Evolutionary conservation across 2,888 invertebrate genomes (phyloP).

Genomic region (Apoderus coryli): DNA sequence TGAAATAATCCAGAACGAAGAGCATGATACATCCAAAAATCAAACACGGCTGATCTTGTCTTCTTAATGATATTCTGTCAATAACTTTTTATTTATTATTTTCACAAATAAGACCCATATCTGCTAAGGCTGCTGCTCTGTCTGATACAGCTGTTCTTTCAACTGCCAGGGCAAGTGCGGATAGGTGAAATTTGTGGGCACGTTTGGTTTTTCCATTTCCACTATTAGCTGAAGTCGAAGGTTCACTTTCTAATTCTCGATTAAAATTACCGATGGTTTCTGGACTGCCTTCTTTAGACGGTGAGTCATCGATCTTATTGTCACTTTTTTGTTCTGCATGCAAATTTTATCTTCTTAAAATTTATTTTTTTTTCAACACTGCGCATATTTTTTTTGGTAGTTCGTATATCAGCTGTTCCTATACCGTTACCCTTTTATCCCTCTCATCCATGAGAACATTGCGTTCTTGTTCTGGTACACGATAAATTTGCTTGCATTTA

Average conservation of each 20-base stretch:
- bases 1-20: too few species aligned
- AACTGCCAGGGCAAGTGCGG: not conserved
- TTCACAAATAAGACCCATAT: conserved; percentile 2
- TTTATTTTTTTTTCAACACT: conserved; percentile 7
- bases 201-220: not conserved
- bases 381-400: conserved; percentile 6
- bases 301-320: conserved; percentile 2
- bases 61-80: conserved; percentile 6
- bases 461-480: too few species aligned
- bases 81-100: conserved; percentile 7
- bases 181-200: not conserved
- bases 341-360: not conserved
- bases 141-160: conserved; percentile 7
- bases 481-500: conserved; percentile 1
- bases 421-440: conserved; percentile 5
- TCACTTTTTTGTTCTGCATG: not conserved
- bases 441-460: conserved; percentile 4
- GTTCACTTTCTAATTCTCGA: not conserved
- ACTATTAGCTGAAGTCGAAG: not conserved
- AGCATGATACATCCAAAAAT: too few species aligned
- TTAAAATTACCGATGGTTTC: not conserved
- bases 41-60: too few species aligned
- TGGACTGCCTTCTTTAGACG: conserved; percentile 1
- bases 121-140: conserved; percentile 9
- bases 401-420: conserved; percentile 5